Evolutionary conservation across 2,797 vertebrate genomes (phyloP), one percentile per base, ranked within the genome.

Genomic region (Pitangus sulphuratus): DNA sequence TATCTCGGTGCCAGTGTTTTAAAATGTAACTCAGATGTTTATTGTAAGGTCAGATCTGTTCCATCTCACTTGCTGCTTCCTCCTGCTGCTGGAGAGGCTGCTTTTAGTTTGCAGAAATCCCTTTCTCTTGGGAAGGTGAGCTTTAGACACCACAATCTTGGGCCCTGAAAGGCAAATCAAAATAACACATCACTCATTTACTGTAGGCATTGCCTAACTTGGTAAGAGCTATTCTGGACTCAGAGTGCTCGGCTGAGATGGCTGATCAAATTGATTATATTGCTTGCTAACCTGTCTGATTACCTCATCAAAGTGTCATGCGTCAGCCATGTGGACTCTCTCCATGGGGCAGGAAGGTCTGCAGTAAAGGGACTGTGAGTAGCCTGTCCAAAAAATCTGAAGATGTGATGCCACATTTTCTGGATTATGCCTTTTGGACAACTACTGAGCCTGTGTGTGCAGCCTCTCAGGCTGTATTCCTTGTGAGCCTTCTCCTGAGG

Each of bases 11-110:
- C 78, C 69, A 71, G 65, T 92, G 50, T 92, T 90, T 89, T 92
- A 92, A 94, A 93, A 85, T 68, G 77, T 89, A 83, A 48, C 87
- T 96, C 81, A 87, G 69, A 91, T 94, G 89, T 87, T 90, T 89
- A 95, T 79, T 87, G 69, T 84, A 72, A 53, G 68, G 84, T 91
- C 82, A 80, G 86, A 54, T 77, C 87, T 89, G 79, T 83, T 95
- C 82, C 60, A 2, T 94, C 90, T 93, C 75, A 75, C 69, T 90
- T 87, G 70, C 64, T 90, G 68, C 62, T 84, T 91, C 71, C 35
- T 93, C 47, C 54, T 84, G 24, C 62, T 90, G 74, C 39, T 5
- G 44, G 33, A 71, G 78, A 90, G 68, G 60, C 68, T 79, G 78
- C 28, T 45, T 94, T 90, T 82, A 45, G 51, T 91, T 81, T 89